Percentiles rank a stretch among this genome's conserved stretches.
Conservation (phyloP, 2,888 invertebrate genomes). For the Cryptocheilus praepositus region DNA sequence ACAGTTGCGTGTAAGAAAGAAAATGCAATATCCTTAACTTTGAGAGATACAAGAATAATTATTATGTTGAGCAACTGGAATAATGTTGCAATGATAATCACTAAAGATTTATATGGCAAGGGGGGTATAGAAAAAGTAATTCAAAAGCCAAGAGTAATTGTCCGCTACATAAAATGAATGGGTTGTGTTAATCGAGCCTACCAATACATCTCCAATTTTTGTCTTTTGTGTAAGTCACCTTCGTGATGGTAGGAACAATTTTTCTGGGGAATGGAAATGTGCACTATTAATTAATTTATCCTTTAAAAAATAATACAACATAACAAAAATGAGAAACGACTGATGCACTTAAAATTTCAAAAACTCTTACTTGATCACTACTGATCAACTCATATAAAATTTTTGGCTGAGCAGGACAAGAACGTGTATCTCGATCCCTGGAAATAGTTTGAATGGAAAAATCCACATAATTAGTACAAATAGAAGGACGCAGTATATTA, state of each 20-base stretch:
- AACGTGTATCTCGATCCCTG: conserved; percentile 17
- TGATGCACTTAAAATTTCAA: conserved; percentile 23
- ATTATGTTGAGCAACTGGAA: conserved; percentile 17
- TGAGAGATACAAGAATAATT: conserved; percentile 35
- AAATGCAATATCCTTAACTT: conserved; percentile 16
- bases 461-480: neutral
- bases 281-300: conserved; percentile 23
- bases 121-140: conserved; percentile 13
- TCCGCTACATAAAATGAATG: conserved; percentile 16
- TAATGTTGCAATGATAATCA: conserved; percentile 2
- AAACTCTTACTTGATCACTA: conserved; percentile 29
- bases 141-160: conserved; percentile 11
- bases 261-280: conserved; percentile 39
- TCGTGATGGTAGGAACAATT: conserved; percentile 43
- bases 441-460: neutral
- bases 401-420: conserved; percentile 19
- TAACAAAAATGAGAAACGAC: conserved; percentile 27
- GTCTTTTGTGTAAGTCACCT: conserved; percentile 16
- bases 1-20: conserved; percentile 24
- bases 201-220: conserved; percentile 36
- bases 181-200: conserved; percentile 29
- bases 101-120: conserved; percentile 16
- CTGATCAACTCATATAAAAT: conserved; percentile 21
- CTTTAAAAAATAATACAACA: conserved; percentile 23
- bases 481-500: neutral